These are phyloP conservation scores for Sardina pilchardus DNA, from an alignment of 2,113 vertebrate genomes.

Conservation along the genomic window DNA sequence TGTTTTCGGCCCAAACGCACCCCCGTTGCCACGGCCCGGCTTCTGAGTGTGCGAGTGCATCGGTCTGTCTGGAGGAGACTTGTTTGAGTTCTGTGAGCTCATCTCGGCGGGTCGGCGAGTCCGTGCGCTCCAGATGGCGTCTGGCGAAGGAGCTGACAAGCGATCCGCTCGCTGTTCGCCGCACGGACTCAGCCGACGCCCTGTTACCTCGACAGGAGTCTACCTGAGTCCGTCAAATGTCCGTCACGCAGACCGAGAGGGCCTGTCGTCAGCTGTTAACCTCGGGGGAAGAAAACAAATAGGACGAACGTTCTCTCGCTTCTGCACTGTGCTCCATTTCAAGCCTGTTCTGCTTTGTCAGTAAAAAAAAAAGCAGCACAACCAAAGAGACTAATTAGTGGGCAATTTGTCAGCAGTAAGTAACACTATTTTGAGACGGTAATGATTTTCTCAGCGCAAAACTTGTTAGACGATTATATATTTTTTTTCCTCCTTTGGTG, in stretches of 20 bases:
- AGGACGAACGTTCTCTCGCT: not conserved
- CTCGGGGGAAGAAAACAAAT: not conserved
- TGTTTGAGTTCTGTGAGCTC: not conserved
- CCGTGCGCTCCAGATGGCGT: not conserved
- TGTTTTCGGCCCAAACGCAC: not conserved
- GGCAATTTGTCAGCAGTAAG: not conserved
- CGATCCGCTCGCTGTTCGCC: not conserved
- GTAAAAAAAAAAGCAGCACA: not conserved
- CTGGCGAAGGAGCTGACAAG: not conserved
- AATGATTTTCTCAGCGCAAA: not conserved
- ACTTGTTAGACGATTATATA: not conserved
- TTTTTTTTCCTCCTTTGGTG: not conserved
- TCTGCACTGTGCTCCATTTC: not conserved
- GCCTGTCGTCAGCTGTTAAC: not conserved
- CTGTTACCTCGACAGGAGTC: not conserved
- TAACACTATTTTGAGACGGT: not conserved
- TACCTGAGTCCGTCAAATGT: not conserved
- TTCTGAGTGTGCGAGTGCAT: not conserved
- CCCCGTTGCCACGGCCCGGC: not conserved
- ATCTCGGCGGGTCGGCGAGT: not conserved
- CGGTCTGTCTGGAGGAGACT: not conserved
- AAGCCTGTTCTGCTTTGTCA: not conserved
- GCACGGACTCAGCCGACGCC: not conserved
- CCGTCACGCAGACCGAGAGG: no score
- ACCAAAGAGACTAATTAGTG: constrained; percentile 1